Conservation (phyloP, 1,140 invertebrate species). For the Lordiphosa clarofinis region DNA sequence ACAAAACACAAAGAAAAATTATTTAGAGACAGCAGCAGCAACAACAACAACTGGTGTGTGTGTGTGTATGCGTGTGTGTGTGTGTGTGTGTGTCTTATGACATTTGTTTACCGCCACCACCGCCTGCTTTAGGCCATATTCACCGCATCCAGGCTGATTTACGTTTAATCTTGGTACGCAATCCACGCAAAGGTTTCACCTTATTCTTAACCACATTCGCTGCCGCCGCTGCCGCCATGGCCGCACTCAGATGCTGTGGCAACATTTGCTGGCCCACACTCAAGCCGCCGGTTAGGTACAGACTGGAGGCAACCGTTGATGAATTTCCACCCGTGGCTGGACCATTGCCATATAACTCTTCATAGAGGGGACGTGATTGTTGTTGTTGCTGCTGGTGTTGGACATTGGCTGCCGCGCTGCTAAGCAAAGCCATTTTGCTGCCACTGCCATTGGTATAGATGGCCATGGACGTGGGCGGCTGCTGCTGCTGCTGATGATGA, state of each 20-base stretch:
- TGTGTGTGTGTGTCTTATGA: conserved; percentile 2
- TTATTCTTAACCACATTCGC: conserved; percentile 36
- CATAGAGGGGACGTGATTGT: conserved; percentile 11
- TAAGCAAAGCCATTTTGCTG: conserved; percentile 69
- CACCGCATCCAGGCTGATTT: conserved; percentile 76
- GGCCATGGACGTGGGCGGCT: conserved; percentile 14
- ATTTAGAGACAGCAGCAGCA: background rate
- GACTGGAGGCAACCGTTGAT: background rate
- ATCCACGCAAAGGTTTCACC: conserved; percentile 54
- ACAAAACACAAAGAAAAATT: conserved; percentile 17
- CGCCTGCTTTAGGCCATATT: conserved; percentile 59
- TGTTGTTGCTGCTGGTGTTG: conserved; percentile 47
- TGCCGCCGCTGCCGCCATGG: conserved; percentile 38
- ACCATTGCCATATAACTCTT: conserved; percentile 19
- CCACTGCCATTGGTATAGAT: conserved; percentile 58
- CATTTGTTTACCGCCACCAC: conserved; percentile 20
- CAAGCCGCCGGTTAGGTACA: conserved; percentile 21
- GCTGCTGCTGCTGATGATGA: conserved; percentile 26
- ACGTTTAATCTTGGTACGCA: conserved; percentile 76
- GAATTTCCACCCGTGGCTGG: conserved; percentile 8
- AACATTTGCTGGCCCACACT: conserved; percentile 5
- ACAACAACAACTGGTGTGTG: conserved; percentile 1
- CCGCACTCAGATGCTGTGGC: conserved; percentile 36
- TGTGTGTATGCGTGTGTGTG: background rate
- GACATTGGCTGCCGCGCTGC: conserved; percentile 64